Base-by-base conservation (phyloP, 2,888 invertebrate genomes). In the Callyntrura guangdongensis region DNA sequence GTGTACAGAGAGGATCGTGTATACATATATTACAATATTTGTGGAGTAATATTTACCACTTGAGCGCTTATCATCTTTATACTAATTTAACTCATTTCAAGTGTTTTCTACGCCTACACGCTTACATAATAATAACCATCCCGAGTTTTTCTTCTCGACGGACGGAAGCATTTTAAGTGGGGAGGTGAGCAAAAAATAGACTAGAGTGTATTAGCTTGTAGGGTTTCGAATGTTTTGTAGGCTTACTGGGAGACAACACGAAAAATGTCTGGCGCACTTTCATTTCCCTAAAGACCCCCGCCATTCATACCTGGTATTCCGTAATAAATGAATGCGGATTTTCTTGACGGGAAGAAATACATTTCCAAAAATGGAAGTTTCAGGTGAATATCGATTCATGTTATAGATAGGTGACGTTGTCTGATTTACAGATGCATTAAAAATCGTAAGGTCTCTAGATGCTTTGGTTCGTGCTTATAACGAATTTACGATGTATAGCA, bases 161-260 rank as follows among this genome's bases (percentile, higher is more conserved):
- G 47, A 72, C 47, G 22, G 67, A 83, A 83, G 83, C 83, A 47
- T 83, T 69, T 83, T 83, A 84, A 69, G 69, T 84, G 25, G 53
- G 45, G 36, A 84, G n/a, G 83, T 47, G 47, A 67, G 53, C 12
- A n/a, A 69, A 27, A 56, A 77, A 20, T 5, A 72, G 36, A 5
- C 14, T 59, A 1, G 20, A 27, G 69, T 69, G 36, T 69, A 56
- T n/a, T n/a, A 84, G 53, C 84, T 84, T 84, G 84, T 69, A 84
- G 69, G 84, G 84, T 56, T 84, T 69, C 84, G 67, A 27, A 49
- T 83, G 47, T 25, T 8, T 25, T 67, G 12, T n/a, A n/a, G n/a
- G n/a, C n/a, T n/a, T n/a, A n/a, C n/a, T n/a, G n/a, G n/a, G n/a
- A n/a, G n/a, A n/a, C n/a, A n/a, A n/a, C n/a, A n/a, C n/a, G n/a